phyloP scores from a whole-genome alignment of 2,888 invertebrate species.

The Latheticus oryzae region DNA sequence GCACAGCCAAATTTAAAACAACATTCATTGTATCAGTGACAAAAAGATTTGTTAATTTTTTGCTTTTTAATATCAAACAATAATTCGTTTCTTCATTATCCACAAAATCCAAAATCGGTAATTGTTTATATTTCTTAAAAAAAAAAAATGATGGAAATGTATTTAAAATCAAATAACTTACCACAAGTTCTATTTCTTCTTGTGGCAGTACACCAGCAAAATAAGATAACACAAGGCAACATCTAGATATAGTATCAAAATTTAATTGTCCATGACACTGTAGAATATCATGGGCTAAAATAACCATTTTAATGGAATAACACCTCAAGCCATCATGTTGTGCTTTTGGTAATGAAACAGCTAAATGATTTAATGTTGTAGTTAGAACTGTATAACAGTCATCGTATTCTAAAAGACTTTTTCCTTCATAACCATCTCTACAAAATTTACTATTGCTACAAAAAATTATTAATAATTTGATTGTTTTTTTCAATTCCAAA shows the following conservation, averaged over 20 bases:
- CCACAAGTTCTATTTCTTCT: conserved; percentile 39
- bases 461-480: conserved; percentile 8
- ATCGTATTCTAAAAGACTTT: conserved; percentile 4
- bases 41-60: conserved; percentile 44
- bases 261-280: conserved; percentile 67
- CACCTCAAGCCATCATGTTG: conserved; percentile 42
- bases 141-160: background rate
- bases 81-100: conserved; percentile 45
- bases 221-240: conserved; percentile 70
- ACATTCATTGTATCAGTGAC: conserved; percentile 47
- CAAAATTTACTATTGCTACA: conserved; percentile 15
- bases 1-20: conserved; percentile 52
- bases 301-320: conserved; percentile 48
- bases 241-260: conserved; percentile 75
- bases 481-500: background rate
- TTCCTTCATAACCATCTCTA: conserved; percentile 3
- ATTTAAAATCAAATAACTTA: conserved; percentile 3
- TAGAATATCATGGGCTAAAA: conserved; percentile 53
- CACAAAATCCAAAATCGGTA: conserved; percentile 48
- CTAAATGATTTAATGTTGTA: conserved; percentile 10
- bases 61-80: conserved; percentile 43
- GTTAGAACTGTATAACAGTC: conserved; percentile 13
- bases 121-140: conserved; percentile 47
- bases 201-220: conserved; percentile 63
- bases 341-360: conserved; percentile 12